Evolutionary conservation across 2,888 invertebrate genomes (phyloP).

Genomic region (Rapana venosa): DNA sequence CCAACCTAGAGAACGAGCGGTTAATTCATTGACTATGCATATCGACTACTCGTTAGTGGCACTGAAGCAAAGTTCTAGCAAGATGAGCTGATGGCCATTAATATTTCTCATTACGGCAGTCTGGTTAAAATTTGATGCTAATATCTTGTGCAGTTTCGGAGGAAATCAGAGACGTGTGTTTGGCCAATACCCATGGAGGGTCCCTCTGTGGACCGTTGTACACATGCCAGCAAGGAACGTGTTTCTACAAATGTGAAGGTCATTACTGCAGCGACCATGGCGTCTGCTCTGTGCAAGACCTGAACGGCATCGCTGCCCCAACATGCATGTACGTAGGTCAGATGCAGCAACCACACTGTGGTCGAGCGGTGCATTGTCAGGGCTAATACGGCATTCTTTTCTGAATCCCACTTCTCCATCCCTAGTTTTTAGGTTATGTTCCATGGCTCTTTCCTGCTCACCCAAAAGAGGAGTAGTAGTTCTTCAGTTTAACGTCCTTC

Average conservation of each 20-base stretch:
- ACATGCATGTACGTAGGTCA: constrained; percentile 8
- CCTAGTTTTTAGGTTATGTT: background rate
- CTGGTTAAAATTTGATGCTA: no score
- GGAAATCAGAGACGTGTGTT: constrained; percentile 2
- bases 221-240: background rate
- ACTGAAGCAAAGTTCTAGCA: no score
- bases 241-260: constrained; percentile 28
- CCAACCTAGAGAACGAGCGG: no score
- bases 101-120: no score
- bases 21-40: no score
- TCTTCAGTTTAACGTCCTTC: background rate
- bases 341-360: background rate
- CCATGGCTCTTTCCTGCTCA: background rate
- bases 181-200: background rate
- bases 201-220: background rate
- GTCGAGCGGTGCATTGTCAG: background rate
- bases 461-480: no score
- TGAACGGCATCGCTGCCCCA: background rate
- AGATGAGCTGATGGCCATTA: no score
- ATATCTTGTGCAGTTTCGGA: background rate
- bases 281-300: background rate
- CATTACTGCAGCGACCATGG: constrained; percentile 25
- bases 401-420: background rate
- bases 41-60: no score
- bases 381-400: background rate